A percentile compares a stretch with the other conserved stretches of the same genome.
Conservation (phyloP, 2,797 vertebrate species). For the Loriculus beryllinus region DNA sequence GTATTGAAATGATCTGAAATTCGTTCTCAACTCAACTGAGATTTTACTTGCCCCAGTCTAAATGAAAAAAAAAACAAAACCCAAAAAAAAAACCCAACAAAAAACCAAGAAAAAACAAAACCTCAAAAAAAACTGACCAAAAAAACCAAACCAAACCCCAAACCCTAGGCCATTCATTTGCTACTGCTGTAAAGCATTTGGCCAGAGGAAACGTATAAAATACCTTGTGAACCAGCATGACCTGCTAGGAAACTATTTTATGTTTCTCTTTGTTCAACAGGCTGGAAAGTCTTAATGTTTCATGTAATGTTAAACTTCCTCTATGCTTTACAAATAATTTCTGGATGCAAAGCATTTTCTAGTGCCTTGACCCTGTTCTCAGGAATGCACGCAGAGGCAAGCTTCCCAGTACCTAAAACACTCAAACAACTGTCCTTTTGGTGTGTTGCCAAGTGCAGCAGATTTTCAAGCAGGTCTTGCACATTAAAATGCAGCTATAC, state of each 20-base stretch:
- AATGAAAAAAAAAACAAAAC: not conserved
- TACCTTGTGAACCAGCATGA: not conserved
- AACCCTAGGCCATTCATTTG: not conserved
- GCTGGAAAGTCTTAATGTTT: constrained; percentile 34
- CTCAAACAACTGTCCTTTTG: not conserved
- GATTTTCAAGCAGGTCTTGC: not conserved
- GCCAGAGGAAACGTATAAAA: constrained; percentile 25
- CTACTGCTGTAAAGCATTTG: not conserved
- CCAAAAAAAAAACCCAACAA: not conserved
- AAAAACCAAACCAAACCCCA: not conserved
- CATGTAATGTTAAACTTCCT: constrained; percentile 41
- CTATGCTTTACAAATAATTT: constrained; percentile 44
- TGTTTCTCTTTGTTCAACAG: not conserved
- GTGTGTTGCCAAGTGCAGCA: not conserved
- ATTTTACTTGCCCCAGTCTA: not conserved
- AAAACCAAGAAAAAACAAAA: not conserved
- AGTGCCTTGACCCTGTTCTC: not conserved
- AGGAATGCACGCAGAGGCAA: not conserved
- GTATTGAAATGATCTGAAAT: not conserved
- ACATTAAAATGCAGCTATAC: not conserved
- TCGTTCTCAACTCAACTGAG: not conserved
- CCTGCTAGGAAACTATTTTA: not conserved
- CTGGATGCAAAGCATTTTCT: constrained; percentile 34
- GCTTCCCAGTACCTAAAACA: not conserved
- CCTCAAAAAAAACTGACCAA: not conserved